Conservation (phyloP, 2,113 vertebrate species). For the Salvelinus sp. region DNA sequence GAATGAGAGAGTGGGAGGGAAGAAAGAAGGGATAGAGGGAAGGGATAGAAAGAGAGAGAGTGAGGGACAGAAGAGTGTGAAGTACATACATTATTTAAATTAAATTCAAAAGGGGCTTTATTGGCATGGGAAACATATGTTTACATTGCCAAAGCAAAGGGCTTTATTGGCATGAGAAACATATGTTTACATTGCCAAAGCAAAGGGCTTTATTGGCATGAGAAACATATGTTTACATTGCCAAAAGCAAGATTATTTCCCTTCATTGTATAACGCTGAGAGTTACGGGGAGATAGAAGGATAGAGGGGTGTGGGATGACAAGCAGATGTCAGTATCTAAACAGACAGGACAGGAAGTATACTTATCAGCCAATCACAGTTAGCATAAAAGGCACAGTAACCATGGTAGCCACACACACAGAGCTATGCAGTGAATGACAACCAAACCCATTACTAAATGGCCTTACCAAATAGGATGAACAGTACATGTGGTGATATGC, state of each 20-base stretch:
- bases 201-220: no score
- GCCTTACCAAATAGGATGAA: conserved; percentile 89
- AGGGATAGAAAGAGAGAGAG: no score
- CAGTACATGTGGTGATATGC: conserved; percentile 81
- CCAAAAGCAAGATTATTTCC: not conserved
- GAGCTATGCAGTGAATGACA: not conserved
- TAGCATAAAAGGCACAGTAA: not conserved
- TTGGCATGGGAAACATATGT: no score
- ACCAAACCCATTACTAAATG: conserved; percentile 7
- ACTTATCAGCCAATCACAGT: not conserved
- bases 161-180: no score
- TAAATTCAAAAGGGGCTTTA: no score
- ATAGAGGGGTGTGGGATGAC: not conserved
- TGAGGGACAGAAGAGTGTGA: no score
- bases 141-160: no score
- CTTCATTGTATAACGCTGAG: not conserved
- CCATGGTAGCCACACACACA: not conserved
- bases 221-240: no score
- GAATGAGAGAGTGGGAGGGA: not conserved
- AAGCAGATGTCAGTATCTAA: no score
- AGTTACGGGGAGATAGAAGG: not conserved
- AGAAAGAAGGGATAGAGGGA: no score
- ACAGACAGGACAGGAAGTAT: not conserved
- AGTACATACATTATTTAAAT: not conserved
- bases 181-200: no score